Conservation (phyloP, 2,113 vertebrate species). For the Etia nguti region DNA sequence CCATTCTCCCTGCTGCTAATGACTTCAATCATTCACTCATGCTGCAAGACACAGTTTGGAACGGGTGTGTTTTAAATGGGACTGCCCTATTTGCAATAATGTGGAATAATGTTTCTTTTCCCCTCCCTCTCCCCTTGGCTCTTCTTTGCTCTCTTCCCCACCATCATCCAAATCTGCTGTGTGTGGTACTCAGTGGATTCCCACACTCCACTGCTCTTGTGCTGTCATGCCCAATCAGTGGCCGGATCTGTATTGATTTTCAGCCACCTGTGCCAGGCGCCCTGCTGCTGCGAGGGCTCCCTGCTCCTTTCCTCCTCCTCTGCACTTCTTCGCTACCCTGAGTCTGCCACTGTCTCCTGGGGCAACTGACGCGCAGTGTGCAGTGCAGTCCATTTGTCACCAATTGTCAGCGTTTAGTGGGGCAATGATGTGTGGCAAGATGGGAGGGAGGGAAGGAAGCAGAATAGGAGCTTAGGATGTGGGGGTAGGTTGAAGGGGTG, state of each 20-base stretch:
- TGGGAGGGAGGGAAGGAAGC: conserved; percentile 58
- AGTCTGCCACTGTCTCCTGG: conserved; percentile 71
- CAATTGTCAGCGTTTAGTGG: conserved; percentile 87
- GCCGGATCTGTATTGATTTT: conserved; percentile 50
- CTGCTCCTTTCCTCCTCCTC: conserved; percentile 46
- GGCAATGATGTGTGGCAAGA: conserved; percentile 76
- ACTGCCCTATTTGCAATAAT: conserved; percentile 1
- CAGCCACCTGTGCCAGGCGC: conserved; percentile 75
- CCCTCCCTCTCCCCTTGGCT: conserved; percentile 4
- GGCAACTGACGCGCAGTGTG: conserved; percentile 77
- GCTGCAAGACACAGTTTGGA: neutral
- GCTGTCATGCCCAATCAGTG: conserved; percentile 45
- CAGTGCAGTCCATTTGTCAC: conserved; percentile 89
- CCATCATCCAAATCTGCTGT: conserved; percentile 55
- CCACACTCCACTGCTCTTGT: conserved; percentile 47
- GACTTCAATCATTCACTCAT: neutral
- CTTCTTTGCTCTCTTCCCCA: conserved; percentile 11
- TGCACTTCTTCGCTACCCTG: conserved; percentile 25
- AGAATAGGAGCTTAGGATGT: conserved; percentile 8
- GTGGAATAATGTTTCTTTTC: conserved; percentile 12
- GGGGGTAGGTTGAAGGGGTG: conserved; percentile 39
- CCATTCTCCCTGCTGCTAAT: neutral
- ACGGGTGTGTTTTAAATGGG: neutral
- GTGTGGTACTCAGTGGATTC: conserved; percentile 58
- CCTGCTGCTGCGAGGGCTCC: conserved; percentile 46